Percentiles rank a stretch among this genome's conserved stretches.
Evolutionary conservation across 2,797 vertebrate genomes (phyloP).

Genomic region (Syngnathus rostellatus): DNA sequence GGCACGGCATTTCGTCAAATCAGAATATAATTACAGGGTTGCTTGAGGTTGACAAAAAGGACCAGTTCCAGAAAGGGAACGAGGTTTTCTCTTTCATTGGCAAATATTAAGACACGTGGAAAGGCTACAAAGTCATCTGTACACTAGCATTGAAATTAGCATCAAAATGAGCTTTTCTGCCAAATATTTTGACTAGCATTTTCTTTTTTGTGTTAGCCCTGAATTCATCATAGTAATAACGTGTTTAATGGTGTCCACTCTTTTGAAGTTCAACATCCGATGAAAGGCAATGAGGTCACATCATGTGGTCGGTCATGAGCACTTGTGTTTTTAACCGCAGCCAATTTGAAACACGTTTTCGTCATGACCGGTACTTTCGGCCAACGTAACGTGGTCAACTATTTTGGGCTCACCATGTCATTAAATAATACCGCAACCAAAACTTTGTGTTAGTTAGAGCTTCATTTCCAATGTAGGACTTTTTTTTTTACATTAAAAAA

Average conservation of each 20-base stretch:
- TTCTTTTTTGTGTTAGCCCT: background rate
- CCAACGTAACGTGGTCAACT: constrained; percentile 38
- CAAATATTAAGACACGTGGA: constrained; percentile 29
- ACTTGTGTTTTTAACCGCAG: constrained; percentile 38
- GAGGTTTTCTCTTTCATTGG: constrained; percentile 48
- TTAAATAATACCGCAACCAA: background rate
- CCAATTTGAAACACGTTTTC: constrained; percentile 42
- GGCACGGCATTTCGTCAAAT: constrained; percentile 37
- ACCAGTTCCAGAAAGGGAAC: constrained; percentile 48
- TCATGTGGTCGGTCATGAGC: constrained; percentile 51
- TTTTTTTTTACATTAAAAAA: background rate
- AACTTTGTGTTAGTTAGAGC: background rate
- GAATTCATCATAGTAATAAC: background rate
- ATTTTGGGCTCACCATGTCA: background rate
- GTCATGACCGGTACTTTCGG: constrained; percentile 45
- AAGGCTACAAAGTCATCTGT: constrained; percentile 8
- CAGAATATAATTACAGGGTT: constrained; percentile 53
- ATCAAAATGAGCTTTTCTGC: background rate
- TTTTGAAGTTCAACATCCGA: constrained; percentile 19
- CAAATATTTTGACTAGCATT: background rate
- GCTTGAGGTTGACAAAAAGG: constrained; percentile 26
- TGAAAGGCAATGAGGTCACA: constrained; percentile 49
- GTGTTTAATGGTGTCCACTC: background rate
- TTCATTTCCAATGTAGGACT: background rate
- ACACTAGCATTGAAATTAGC: background rate